Evolutionary conservation across 2,797 vertebrate species (phyloP), one percentile per base, ranked within the genome.

Genomic region (Argentina silus): DNA sequence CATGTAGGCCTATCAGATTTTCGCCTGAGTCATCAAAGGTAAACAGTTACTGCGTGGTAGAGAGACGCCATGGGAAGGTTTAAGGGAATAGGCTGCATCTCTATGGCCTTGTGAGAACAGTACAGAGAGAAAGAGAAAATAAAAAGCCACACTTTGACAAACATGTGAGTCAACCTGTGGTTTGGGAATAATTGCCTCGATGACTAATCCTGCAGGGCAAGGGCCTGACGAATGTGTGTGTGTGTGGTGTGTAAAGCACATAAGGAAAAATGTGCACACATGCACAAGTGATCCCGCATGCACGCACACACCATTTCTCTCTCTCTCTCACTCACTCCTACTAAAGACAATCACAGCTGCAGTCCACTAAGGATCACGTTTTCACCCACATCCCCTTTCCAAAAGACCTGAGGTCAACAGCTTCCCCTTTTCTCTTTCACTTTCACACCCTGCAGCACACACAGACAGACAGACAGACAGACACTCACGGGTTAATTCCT

Each of bases 151-250:
- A 85, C 85, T 89, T 87, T 81, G 85, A 92, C 89, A 93, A 93
- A 93, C 89, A 94, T 83, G 88, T 91, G 93, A 94, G 89, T 94
- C 93, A 93, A 89, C 88, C 83, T 90, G 91, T 88, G 91, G 91
- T 77, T 92, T 87, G 75, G 87, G 88, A 36, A 92, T 91, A 89
- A 90, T 88, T 88, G 83, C 80, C 81, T 70, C 6, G 78, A 90
- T 95, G 92, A 94, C 87, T 93, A 86, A 93, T 81, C 62, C 74
- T 83, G 86, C 82, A 87, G 79, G 72, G 79, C 65, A 83, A 87
- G 81, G 81, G 80, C 84, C 74, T 83, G 83, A 81, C 82, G 60
- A 85, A 81, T 19, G 10, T 69, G 79, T 86, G 27, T 36, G 27
- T 36, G 4, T 36, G 27, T 36, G 27, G 27, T 36, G 73, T 81